Conservation (phyloP, 2,113 vertebrate species). For the Sphaerodactylus townsendi region DNA sequence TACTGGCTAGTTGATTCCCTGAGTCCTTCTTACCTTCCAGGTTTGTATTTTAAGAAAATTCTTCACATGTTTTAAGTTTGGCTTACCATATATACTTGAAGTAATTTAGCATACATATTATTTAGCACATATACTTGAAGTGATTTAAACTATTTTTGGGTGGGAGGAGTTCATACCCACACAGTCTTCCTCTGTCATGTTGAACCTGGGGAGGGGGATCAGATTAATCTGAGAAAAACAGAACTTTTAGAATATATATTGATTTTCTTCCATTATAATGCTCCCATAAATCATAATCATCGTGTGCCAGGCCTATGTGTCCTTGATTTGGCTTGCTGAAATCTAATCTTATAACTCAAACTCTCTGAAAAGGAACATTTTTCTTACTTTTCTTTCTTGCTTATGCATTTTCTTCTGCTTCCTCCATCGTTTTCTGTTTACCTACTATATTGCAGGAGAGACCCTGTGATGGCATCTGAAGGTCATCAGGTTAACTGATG, state of each 20-base stretch:
- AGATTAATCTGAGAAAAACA: constrained; percentile 63
- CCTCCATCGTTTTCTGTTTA: constrained; percentile 39
- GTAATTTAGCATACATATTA: no score
- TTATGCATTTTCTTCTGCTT: constrained; percentile 44
- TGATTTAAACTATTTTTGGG: constrained; percentile 35
- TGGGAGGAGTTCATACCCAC: constrained; percentile 25
- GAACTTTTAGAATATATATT: constrained; percentile 70
- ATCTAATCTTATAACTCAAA: constrained; percentile 65
- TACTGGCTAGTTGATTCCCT: no score
- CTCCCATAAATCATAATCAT: constrained; percentile 73
- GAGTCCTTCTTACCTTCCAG: no score
- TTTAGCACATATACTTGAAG: not conserved
- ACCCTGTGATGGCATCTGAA: constrained; percentile 51
- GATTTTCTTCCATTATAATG: constrained; percentile 69
- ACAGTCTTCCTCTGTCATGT: constrained; percentile 37
- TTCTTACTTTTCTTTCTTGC: constrained; percentile 40
- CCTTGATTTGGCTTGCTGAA: constrained; percentile 66
- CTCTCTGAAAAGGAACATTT: constrained; percentile 51
- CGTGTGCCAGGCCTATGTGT: constrained; percentile 54
- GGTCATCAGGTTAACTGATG: constrained; percentile 51
- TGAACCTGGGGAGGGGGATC: constrained; percentile 23
- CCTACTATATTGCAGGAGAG: constrained; percentile 27
- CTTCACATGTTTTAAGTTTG: not conserved
- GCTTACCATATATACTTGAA: constrained; percentile 14
- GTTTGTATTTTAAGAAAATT: not conserved